Evolutionary conservation across 2,888 invertebrate species (phyloP).

Genomic region (Altica lythri): DNA sequence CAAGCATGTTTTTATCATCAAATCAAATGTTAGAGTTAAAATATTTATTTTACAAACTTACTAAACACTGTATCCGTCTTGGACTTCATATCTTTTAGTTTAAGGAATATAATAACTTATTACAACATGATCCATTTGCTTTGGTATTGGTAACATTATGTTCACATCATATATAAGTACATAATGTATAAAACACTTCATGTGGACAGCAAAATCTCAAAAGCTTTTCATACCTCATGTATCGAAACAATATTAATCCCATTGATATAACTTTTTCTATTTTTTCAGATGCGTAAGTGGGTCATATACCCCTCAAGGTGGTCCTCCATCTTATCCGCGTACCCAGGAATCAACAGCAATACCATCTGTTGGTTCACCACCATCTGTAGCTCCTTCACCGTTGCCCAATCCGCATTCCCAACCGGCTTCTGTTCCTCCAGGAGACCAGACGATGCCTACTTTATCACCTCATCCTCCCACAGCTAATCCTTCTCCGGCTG

Average conservation of each 20-base stretch:
- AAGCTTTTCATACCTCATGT: conserved; percentile 4
- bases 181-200: no score
- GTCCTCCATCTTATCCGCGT: conserved; percentile 69
- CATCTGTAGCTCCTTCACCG: conserved; percentile 70
- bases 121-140: not conserved
- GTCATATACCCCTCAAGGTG: conserved; percentile 65
- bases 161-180: not conserved
- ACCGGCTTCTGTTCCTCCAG: conserved; percentile 67
- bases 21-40: not conserved
- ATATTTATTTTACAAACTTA: not conserved
- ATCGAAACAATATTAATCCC: not conserved
- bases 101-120: no score
- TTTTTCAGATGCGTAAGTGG: conserved; percentile 53
- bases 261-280: not conserved
- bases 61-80: no score
- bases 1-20: conserved; percentile 9
- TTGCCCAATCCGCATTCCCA: conserved; percentile 73
- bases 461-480: conserved; percentile 71
- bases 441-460: conserved; percentile 70
- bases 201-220: not conserved
- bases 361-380: conserved; percentile 62
- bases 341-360: conserved; percentile 63
- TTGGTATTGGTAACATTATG: not conserved
- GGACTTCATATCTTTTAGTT: no score
- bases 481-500: conserved; percentile 56